Evolutionary conservation across 2,888 invertebrate genomes (phyloP).

Genomic region (Punctoribates punctum): DNA sequence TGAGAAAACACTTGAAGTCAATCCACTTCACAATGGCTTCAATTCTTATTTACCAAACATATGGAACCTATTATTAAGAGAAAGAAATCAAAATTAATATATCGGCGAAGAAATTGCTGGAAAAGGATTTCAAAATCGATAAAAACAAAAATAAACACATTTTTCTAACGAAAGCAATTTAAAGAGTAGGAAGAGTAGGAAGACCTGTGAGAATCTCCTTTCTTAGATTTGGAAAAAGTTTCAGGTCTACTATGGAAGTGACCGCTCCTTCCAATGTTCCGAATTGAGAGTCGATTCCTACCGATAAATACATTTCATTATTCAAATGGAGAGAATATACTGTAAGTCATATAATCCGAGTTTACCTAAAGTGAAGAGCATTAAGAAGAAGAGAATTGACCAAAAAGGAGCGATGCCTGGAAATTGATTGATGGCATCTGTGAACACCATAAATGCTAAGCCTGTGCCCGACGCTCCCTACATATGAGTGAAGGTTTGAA

Average conservation of each 20-base stretch:
- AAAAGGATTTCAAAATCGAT: neutral
- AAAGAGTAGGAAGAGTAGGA: no score
- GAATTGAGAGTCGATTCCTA: slow-evolving; percentile 87
- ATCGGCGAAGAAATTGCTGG: neutral
- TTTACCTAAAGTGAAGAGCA: slow-evolving; percentile 80
- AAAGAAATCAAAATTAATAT: slow-evolving; percentile 7
- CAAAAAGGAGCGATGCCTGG: slow-evolving; percentile 86
- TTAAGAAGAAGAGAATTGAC: slow-evolving; percentile 92
- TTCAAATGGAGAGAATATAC: neutral
- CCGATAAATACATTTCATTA: neutral
- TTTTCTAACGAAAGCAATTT: no score
- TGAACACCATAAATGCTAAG: slow-evolving; percentile 93
- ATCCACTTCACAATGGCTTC: neutral
- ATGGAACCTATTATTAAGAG: slow-evolving; percentile 17
- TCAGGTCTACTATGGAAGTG: slow-evolving; percentile 91
- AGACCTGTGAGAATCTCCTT: slow-evolving; percentile 80
- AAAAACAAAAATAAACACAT: slow-evolving; percentile 1
- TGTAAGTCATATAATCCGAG: neutral
- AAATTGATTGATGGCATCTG: slow-evolving; percentile 96
- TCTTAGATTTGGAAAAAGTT: slow-evolving; percentile 81
- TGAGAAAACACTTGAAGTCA: slow-evolving; percentile 44
- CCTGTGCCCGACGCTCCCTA: slow-evolving; percentile 96
- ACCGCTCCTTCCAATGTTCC: slow-evolving; percentile 93
- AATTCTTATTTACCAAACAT: slow-evolving; percentile 28
- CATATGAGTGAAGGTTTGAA: neutral